Base-by-base conservation (phyloP, 92 coral and sea anemone species). In the Heteractis magnifica region DNA sequence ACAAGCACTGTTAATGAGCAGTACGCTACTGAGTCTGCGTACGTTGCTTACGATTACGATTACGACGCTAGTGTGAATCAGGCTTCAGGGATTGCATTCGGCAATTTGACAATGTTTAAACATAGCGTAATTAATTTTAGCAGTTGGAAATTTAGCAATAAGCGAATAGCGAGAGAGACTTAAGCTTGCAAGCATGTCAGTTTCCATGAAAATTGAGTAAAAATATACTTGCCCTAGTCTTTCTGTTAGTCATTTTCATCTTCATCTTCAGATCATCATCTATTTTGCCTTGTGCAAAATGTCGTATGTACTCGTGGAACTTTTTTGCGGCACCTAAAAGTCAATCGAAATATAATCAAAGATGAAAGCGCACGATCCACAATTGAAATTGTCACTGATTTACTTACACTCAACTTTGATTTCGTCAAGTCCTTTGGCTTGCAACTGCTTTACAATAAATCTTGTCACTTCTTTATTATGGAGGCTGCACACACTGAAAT, bases 261-360 rank as follows among this genome's bases (percentile, higher is more conserved):
- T 26, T 78, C 55, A 51, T 48, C 62, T 78, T 78, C 23, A 78
- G 62, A 15, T 78, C 81, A 4, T 78, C 81, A 18, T 44, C 55
- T 50, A 78, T 51, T 49, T 78, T 78, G 34, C 81, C 81, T 10
- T 51, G 19, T 11, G 81, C 81, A 50, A 65, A 50, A 51, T 65
- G 55, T 78, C 81, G 55, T 14, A 78, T 23, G 62, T 78, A 23
- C 71, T 78, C 81, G 71, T 78, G 81, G 60, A 78, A 78, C 81
- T 78, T 78, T 55, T 78, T 78, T 49, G 81, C 81, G 26, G 55
- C 81, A 34, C 41, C 51, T 73, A 21, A 21, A 73, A 73, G 13
- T 21, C 77, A 34, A 21, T 34, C 77, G 13, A 34, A 49, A 73
- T 21, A 21, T 73, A 21, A 21, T 73, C 77, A 34, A 49, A 16